phyloP scores from a whole-genome alignment of 2,797 vertebrate genomes.

The Sparus aurata region DNA sequence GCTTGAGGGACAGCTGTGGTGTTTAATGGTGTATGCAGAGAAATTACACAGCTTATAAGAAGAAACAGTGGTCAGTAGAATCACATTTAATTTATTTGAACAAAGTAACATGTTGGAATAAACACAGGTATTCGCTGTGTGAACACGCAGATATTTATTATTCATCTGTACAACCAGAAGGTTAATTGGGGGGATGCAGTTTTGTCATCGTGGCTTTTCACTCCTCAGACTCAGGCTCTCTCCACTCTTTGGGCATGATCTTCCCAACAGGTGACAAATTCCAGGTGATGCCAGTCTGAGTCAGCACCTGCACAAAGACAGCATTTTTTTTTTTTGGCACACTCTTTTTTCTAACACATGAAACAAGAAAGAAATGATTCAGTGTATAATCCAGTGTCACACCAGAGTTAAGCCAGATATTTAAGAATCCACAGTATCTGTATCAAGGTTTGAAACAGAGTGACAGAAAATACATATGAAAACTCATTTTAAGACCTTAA shows the following conservation, averaged over 20 bases:
- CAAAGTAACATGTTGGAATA: slow-evolving; percentile 74
- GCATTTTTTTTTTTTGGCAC: background rate
- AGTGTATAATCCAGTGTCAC: background rate
- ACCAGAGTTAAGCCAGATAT: background rate
- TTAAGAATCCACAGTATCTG: background rate
- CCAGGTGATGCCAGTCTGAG: slow-evolving; percentile 85
- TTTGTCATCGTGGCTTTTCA: slow-evolving; percentile 35
- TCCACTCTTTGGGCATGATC: slow-evolving; percentile 83
- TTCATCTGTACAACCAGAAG: slow-evolving; percentile 79
- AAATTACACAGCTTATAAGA: background rate
- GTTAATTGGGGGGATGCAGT: slow-evolving; percentile 35
- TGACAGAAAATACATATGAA: background rate
- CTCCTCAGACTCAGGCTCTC: slow-evolving; percentile 67
- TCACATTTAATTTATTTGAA: slow-evolving; percentile 81
- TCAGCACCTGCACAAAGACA: slow-evolving; percentile 77
- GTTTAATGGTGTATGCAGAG: background rate
- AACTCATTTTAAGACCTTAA: background rate
- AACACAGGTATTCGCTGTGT: slow-evolving; percentile 54
- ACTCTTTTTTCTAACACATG: background rate
- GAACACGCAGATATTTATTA: slow-evolving; percentile 52
- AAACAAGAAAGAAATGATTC: background rate
- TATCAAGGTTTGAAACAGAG: background rate
- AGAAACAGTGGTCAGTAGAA: slow-evolving; percentile 31
- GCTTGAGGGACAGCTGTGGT: background rate
- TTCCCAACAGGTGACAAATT: slow-evolving; percentile 84